A percentile compares a stretch with the other conserved stretches of the same genome.
These are phyloP conservation scores for Metopolophium dirhodum DNA, from an alignment of 1,140 invertebrate genomes.

Conservation along the genomic window DNA sequence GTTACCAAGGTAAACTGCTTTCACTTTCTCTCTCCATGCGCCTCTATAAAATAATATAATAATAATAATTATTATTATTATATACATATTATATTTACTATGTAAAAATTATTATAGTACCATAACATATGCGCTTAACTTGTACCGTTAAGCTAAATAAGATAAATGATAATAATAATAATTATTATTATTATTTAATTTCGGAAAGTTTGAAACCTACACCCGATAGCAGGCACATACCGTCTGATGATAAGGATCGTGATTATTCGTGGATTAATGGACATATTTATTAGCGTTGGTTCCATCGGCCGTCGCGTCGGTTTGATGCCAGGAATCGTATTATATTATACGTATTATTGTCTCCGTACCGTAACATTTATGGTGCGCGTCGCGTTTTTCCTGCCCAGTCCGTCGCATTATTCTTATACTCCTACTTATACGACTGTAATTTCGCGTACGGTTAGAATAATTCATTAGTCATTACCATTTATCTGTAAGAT, in stretches of 20 bases:
- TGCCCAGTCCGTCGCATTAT: neutral
- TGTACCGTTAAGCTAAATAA: constrained; percentile 30
- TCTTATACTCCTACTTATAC: neutral
- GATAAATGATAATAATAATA: neutral
- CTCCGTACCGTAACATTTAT: neutral
- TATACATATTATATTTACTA: neutral
- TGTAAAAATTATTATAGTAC: neutral
- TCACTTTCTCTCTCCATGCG: constrained; percentile 49
- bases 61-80: neutral
- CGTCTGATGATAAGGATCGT: neutral
- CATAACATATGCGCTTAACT: neutral
- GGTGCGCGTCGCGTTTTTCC: neutral
- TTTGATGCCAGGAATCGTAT: neutral
- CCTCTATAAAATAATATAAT: neutral
- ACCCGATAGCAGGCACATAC: neutral
- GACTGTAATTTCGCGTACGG: neutral
- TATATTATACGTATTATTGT: neutral
- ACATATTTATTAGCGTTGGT: neutral
- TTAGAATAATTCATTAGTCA: neutral
- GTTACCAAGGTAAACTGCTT: constrained; percentile 51
- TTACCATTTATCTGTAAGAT: neutral
- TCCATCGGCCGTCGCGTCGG: neutral
- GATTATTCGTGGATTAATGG: neutral
- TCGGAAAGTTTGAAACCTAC: neutral
- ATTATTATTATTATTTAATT: neutral